Conservation (phyloP, 2,113 vertebrate genomes). For the Poicephalus meyeri region DNA sequence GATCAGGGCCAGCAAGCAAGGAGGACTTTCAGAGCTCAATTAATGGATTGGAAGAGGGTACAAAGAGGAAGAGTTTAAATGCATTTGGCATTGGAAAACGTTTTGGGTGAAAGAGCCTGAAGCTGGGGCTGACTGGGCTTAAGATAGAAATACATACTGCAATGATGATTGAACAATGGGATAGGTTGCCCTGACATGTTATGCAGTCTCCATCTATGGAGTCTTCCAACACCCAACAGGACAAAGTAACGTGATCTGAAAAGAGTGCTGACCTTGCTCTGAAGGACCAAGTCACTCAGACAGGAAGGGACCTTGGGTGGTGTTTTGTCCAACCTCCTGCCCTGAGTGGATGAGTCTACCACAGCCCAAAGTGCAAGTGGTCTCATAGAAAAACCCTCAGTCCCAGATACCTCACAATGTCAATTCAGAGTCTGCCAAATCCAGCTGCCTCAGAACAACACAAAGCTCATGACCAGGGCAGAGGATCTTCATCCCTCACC, state of each 20-base stretch:
- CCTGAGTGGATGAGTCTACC: not conserved
- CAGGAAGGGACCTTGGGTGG: not conserved
- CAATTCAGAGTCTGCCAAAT: fast-evolving
- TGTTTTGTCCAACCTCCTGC: not conserved
- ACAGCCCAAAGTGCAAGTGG: not conserved
- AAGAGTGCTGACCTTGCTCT: not conserved
- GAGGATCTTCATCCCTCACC: not conserved
- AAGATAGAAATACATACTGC: not conserved
- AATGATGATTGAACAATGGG: not conserved
- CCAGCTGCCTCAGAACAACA: not conserved
- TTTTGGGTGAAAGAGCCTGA: not conserved
- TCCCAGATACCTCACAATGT: not conserved
- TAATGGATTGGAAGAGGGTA: not conserved
- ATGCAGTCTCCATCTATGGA: not conserved
- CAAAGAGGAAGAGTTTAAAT: not conserved
- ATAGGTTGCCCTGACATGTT: not conserved
- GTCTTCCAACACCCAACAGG: not conserved
- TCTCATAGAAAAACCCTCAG: not conserved
- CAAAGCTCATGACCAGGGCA: not conserved
- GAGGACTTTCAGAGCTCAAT: not conserved
- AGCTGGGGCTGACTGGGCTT: not conserved
- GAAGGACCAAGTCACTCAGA: not conserved
- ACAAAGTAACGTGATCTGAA: not conserved
- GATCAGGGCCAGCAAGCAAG: not conserved
- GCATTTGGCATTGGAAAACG: not conserved